A percentile compares a stretch with the other conserved stretches of the same genome.
Evolutionary conservation across 2,888 invertebrate genomes (phyloP).

Genomic region (Troides aeacus): DNA sequence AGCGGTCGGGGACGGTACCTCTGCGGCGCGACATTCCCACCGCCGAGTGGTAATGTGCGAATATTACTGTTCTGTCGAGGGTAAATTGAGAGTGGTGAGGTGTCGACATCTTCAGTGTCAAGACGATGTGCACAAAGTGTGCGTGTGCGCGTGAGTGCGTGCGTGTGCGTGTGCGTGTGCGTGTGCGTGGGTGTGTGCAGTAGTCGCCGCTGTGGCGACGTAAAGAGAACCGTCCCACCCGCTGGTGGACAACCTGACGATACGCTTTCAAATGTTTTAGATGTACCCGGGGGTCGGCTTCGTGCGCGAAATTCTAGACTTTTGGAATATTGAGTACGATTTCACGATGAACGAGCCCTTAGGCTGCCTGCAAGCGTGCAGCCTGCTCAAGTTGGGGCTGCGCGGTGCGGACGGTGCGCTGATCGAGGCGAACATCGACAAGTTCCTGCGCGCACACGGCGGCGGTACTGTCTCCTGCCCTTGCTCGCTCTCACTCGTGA

Average conservation of each 20-base stretch:
- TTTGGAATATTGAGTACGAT: neutral
- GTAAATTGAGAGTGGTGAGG: no score
- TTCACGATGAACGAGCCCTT: neutral
- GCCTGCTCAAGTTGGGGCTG: neutral
- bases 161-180: no score
- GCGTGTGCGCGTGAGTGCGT: no score
- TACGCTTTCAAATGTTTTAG: neutral
- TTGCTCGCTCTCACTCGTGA: no score
- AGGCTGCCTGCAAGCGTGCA: neutral
- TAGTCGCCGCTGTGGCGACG: no score
- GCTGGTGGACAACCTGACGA: neutral
- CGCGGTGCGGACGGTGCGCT: neutral
- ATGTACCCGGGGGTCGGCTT: slow-evolving; percentile 1
- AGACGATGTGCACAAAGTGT: no score
- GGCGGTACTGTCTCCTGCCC: neutral
- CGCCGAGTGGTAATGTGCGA: no score
- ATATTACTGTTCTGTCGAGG: no score
- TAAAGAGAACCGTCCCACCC: neutral
- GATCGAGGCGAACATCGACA: neutral
- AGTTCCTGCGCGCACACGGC: neutral
- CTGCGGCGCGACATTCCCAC: no score
- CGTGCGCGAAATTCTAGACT: neutral
- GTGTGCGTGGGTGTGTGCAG: no score
- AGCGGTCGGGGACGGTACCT: no score
- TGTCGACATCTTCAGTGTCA: no score